Conservation (phyloP, 2,113 vertebrate genomes). For the Megaceryle maxima region DNA sequence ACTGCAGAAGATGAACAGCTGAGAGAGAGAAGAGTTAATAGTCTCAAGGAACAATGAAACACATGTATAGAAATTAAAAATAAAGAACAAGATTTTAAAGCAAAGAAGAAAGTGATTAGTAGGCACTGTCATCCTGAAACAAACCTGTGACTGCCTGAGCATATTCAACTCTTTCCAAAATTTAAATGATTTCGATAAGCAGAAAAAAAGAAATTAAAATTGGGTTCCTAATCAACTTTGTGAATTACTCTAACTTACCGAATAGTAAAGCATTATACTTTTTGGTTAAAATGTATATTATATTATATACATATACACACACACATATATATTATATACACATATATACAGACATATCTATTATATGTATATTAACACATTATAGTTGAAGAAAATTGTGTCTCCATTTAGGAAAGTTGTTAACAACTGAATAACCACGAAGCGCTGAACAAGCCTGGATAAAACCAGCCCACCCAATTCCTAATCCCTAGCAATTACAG, state of each 20-base stretch:
- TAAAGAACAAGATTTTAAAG: not conserved
- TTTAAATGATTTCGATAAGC: not conserved
- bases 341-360: too few species aligned
- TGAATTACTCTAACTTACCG: not conserved
- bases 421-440: not conserved
- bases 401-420: not conserved
- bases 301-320: too few species aligned
- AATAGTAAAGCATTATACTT: not conserved
- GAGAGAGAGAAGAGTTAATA: not conserved
- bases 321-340: too few species aligned
- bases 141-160: not conserved
- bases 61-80: not conserved
- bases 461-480: not conserved
- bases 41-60: not conserved
- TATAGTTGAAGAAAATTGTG: not conserved
- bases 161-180: not conserved
- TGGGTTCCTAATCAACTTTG: not conserved
- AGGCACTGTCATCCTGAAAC: not conserved
- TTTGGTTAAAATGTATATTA: not conserved
- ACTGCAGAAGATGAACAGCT: not conserved
- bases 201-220: not conserved
- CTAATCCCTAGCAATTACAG: not conserved
- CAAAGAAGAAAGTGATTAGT: not conserved
- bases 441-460: not conserved
- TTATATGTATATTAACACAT: too few species aligned